A percentile compares a stretch with the other conserved stretches of the same genome.
These are phyloP conservation scores for Pangasianodon gigas DNA, from an alignment of 2,113 vertebrate species.

Conservation along the genomic window DNA sequence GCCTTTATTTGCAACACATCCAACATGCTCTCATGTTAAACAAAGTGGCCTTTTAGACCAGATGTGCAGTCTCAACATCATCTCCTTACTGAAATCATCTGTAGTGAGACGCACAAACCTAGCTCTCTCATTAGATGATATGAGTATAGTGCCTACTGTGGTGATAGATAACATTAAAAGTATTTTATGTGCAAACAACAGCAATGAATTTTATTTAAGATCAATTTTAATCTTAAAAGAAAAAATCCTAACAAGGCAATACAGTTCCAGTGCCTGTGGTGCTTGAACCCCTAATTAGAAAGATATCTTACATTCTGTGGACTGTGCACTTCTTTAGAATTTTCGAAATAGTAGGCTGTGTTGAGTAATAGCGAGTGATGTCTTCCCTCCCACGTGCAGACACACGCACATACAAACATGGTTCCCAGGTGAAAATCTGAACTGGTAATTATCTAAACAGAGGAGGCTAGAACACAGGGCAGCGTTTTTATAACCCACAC, in stretches of 20 bases:
- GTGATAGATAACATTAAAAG: no score
- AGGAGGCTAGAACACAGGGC: conserved; percentile 1
- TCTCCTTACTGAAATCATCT: no score
- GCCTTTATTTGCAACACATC: not conserved
- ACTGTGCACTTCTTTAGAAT: not conserved
- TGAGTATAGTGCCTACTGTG: no score
- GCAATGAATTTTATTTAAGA: not conserved
- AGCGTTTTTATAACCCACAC: conserved; percentile 19
- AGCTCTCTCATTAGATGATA: no score
- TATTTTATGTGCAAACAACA: no score
- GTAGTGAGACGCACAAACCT: no score
- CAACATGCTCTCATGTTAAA: not conserved
- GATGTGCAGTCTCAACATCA: no score
- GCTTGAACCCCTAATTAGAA: not conserved
- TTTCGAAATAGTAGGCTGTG: not conserved
- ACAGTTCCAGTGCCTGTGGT: not conserved
- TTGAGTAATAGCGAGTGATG: conserved; percentile 16
- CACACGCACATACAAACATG: conserved; percentile 36
- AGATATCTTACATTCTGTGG: not conserved
- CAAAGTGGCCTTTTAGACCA: no score
- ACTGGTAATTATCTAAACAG: conserved; percentile 35
- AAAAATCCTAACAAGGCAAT: not conserved
- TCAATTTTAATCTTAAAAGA: not conserved
- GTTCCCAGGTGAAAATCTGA: conserved; percentile 16
- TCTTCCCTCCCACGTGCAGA: conserved; percentile 33